A percentile compares a stretch with the other conserved stretches of the same genome.
Evolutionary conservation across 1,140 invertebrate genomes (phyloP).

Genomic region (Drosophila micromelanica): DNA sequence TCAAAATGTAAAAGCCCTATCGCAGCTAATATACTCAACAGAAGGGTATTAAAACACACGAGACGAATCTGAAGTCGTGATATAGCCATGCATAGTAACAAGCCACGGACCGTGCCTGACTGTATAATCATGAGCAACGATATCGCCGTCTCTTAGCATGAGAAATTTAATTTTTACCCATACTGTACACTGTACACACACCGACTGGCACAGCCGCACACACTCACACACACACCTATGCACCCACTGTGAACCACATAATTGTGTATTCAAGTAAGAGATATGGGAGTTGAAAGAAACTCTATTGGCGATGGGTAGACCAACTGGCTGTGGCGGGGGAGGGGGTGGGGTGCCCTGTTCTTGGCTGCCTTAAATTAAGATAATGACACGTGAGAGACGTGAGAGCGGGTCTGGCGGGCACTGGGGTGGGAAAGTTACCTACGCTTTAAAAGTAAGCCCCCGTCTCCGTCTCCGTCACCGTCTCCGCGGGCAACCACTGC

Average conservation of each 20-base stretch:
- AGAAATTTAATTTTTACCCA: constrained; percentile 76
- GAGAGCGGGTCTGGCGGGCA: neutral
- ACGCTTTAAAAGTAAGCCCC: constrained; percentile 22
- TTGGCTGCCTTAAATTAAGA: constrained; percentile 72
- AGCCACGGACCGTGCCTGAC: constrained; percentile 50
- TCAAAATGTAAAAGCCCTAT: neutral
- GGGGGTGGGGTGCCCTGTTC: constrained; percentile 3
- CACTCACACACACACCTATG: constrained; percentile 4
- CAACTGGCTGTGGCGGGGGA: constrained; percentile 1
- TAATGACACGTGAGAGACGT: constrained; percentile 74
- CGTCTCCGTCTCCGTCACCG: no score
- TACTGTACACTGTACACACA: constrained; percentile 10
- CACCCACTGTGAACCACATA: constrained; percentile 54
- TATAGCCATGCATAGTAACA: constrained; percentile 69
- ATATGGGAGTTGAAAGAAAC: constrained; percentile 74
- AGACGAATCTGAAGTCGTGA: constrained; percentile 67
- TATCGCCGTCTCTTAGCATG: constrained; percentile 62
- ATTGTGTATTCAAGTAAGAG: constrained; percentile 81
- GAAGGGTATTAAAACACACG: neutral
- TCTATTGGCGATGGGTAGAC: constrained; percentile 41
- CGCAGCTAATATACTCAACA: neutral
- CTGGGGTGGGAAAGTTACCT: constrained; percentile 20
- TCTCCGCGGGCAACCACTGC: constrained; percentile 1
- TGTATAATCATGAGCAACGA: constrained; percentile 73
- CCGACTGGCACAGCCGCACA: constrained; percentile 10